Percentiles rank a stretch among this genome's conserved stretches.
Conservation (phyloP, 1,140 invertebrate species). For the Bombyx mori region DNA sequence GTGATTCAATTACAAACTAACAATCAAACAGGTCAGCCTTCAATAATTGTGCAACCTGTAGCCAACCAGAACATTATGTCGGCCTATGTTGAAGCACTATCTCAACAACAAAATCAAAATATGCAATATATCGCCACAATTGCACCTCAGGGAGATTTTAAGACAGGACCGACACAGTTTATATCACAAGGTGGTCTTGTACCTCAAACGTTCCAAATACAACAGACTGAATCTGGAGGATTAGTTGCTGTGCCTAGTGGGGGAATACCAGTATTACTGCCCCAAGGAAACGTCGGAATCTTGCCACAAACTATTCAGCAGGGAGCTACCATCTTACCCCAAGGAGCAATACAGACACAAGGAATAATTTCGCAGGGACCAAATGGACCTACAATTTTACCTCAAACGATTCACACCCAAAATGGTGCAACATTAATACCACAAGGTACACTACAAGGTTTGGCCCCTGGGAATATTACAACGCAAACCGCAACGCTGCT, state of each 20-base stretch:
- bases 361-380: conserved; percentile 67
- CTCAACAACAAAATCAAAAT: conserved; percentile 77
- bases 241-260: conserved; percentile 74
- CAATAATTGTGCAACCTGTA: conserved; percentile 78
- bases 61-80: conserved; percentile 78
- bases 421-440: conserved; percentile 66
- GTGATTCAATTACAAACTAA: conserved; percentile 68
- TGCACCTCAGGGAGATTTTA: conserved; percentile 72
- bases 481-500: conserved; percentile 59
- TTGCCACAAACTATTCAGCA: conserved; percentile 64
- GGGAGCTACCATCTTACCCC: conserved; percentile 60
- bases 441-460: conserved; percentile 64
- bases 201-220: conserved; percentile 75
- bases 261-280: conserved; percentile 73
- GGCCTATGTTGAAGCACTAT: conserved; percentile 78
- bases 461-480: conserved; percentile 54
- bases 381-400: conserved; percentile 64
- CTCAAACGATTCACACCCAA: conserved; percentile 67
- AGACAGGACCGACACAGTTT: conserved; percentile 71
- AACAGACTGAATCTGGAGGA: conserved; percentile 74
- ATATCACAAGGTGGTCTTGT: conserved; percentile 73
- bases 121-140: conserved; percentile 81
- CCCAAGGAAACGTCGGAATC: conserved; percentile 66
- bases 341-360: conserved; percentile 70
- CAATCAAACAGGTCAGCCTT: conserved; percentile 69